Evolutionary conservation across 2,888 invertebrate species (phyloP), one percentile per base, ranked within the genome.

Genomic region (Carabus problematicus): DNA sequence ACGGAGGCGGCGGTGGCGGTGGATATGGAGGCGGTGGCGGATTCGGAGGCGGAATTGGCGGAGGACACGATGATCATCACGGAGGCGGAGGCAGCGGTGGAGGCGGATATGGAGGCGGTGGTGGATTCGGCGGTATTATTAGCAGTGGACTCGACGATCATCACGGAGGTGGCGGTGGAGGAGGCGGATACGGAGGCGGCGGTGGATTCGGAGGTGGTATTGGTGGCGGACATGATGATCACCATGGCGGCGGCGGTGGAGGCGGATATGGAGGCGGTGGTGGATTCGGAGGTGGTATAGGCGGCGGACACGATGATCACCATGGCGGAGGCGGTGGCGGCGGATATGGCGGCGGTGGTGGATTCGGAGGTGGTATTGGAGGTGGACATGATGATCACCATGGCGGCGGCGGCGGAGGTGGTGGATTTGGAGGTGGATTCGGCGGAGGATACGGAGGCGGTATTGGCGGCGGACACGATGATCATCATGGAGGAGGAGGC

Each of bases 351-450:
- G n/a, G n/a, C n/a, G n/a, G n/a, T n/a, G n/a, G n/a, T n/a, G n/a
- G n/a, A n/a, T n/a, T n/a, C 39, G 64, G 64, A 12, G 70, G 70
- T 16, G 71, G 71, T 6, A 19, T 19, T 16, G 68, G 71, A 7
- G 71, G 72, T 18, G 67, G 67, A 9, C 39, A 54, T n/a, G 66
- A 42, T 43, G 66, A 42, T 19, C 58, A 58, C 45, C 29, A 47
- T 39, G 68, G 68, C 39, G 72, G 73, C 16, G 63, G 62, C 18
- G 72, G 72, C 43, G 72, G 72, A 18, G 73, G 73, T 40, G 55
- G 58, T 49, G 71, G 72, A n/a, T 71, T 66, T 16, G 71, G 71
- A 41, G 59, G 55, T 60, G 71, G 70, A 6, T 68, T 67, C 19
- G 70, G 71, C 39, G 56, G 49, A 16, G 69, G 63, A n/a, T 12